Evolutionary conservation across 2,888 invertebrate genomes (phyloP), one percentile per base, ranked within the genome.

Genomic region (Gnatocerus cornutus): DNA sequence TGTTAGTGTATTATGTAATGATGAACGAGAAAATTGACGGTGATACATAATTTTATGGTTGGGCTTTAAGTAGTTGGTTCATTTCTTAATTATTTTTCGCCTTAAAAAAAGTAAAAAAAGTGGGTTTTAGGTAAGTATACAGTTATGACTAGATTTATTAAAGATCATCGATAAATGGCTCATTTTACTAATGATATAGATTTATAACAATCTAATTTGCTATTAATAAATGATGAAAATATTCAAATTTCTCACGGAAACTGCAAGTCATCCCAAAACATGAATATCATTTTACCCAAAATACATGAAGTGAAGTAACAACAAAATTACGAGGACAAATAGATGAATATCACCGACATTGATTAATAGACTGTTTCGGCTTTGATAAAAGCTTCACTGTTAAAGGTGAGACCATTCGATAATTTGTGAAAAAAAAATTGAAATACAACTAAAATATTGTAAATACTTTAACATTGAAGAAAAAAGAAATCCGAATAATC

Each of bases 261-360:
- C 13, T 62, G 50, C 68, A 68, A 63, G 63, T 68, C 68, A 68
- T 29, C 14, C 55, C 13, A 14, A 52, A 41, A 58, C 48, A 30
- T 30, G 9, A 16, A 48, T 62, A 69, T 72, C 71, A 68, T 64
- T 62, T 71, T 39, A 73, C 72, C 70, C 61, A 68, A 55, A 72
- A 53, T 69, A 71, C 71, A 61, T 46, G 48, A 67, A 71, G 56
- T 46, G 48, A 67, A 71, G 56, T 72, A 76, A 74, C 73, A 76
- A 71, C 71, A 71, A 70, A 73, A 76, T 74, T 73, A 74, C 70
- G 56, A 71, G 73, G 61, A 73, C 71, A 71, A 73, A 71, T 70
- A 73, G 78, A 78, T 78, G 73, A 74, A 70, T 74, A 78, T 78
- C 78, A 66, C 10, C 50, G 78, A 77, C 76, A 74, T 75, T 78